A percentile compares a stretch with the other conserved stretches of the same genome.
Conservation (phyloP, 1,140 invertebrate species). For the Stegodyphus mimosarum region DNA sequence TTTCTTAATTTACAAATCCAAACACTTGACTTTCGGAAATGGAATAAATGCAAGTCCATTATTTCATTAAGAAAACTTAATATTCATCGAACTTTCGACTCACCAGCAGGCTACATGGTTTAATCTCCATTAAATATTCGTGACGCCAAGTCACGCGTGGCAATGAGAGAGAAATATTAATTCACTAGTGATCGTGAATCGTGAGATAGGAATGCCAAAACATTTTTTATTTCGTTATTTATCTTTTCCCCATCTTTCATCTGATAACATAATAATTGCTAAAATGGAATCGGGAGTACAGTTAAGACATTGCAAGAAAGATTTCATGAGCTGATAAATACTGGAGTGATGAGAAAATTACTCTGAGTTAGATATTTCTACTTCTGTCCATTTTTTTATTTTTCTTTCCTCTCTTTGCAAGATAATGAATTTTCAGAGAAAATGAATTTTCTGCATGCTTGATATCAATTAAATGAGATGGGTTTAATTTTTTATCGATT, state of each 20-base stretch:
- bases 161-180: constrained; percentile 28
- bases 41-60: no score
- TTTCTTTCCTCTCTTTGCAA: background rate
- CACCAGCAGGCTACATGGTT: background rate
- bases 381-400: constrained; percentile 2
- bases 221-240: background rate
- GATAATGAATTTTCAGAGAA: constrained; percentile 24
- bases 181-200: constrained; percentile 25
- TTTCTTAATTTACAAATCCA: no score
- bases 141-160: constrained; percentile 33
- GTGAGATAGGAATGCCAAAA: constrained; percentile 21
- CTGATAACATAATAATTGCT: constrained; percentile 52
- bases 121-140: constrained; percentile 50
- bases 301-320: constrained; percentile 38
- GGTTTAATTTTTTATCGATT: no score
- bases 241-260: constrained; percentile 13
- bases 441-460: constrained; percentile 10
- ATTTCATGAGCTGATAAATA: constrained; percentile 9
- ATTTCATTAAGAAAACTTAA: no score
- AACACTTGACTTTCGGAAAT: no score
- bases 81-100: no score
- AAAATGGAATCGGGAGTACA: constrained; percentile 27
- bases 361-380: background rate
- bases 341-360: constrained; percentile 27
- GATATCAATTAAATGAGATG: constrained; percentile 24